Conservation (phyloP, 2,797 vertebrate genomes). For the Muscicapa comitata region DNA sequence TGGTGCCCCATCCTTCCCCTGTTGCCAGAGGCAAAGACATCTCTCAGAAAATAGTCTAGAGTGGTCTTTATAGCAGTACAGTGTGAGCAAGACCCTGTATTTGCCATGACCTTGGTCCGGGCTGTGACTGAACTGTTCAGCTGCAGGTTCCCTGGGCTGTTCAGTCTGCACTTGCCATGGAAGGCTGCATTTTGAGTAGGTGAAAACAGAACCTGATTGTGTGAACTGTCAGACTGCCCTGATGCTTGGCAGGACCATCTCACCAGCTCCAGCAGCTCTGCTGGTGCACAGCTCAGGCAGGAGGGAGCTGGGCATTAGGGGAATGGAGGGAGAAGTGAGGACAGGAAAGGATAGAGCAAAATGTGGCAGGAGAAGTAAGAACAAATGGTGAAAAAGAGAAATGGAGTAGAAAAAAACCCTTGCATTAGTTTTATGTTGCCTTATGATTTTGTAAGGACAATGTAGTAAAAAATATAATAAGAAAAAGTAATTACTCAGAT, state of each 20-base stretch:
- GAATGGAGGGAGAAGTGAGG: not conserved
- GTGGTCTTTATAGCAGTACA: not conserved
- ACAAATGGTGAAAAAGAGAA: not conserved
- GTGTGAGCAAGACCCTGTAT: not conserved
- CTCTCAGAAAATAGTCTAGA: not conserved
- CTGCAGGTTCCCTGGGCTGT: not conserved
- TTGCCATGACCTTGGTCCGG: not conserved
- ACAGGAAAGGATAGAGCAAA: not conserved
- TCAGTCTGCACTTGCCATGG: not conserved
- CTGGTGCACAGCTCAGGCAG: not conserved
- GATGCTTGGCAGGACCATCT: not conserved
- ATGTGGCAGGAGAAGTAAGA: fast-evolving
- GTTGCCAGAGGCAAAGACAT: fast-evolving
- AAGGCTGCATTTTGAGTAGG: not conserved
- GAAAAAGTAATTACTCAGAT: not conserved
- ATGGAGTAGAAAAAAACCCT: not conserved
- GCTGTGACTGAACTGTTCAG: not conserved
- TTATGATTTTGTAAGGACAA: not conserved
- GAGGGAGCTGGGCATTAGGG: not conserved
- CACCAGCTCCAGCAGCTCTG: not conserved
- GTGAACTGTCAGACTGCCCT: not conserved
- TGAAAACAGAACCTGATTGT: not conserved
- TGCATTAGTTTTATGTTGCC: not conserved
- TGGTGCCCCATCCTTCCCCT: not conserved
- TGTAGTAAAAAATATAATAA: not conserved